Evolutionary conservation across 1,140 invertebrate species (phyloP).

Genomic region (Potamilus streckersoni): DNA sequence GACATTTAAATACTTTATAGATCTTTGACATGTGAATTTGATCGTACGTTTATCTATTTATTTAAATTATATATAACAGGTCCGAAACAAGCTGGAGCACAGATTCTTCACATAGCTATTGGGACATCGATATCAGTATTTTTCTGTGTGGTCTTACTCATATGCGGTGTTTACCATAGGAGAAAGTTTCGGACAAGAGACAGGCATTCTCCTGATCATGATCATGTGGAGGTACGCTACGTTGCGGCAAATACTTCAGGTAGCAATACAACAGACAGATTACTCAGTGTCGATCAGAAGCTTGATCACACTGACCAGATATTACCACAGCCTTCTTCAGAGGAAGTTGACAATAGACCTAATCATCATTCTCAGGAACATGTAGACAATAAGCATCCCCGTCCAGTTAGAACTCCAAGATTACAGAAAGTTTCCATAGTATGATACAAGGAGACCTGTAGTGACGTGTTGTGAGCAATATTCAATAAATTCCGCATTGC

Average conservation of each 20-base stretch:
- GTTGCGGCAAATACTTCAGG: constrained; percentile 50
- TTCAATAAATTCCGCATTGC: too few species aligned
- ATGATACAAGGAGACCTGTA: constrained; percentile 10
- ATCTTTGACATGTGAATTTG: too few species aligned
- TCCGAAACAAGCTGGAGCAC: constrained; percentile 41
- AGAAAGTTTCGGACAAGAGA: constrained; percentile 51
- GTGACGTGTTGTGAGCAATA: too few species aligned
- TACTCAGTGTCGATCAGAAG: constrained; percentile 45
- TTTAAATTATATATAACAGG: constrained; percentile 36
- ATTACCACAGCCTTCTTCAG: constrained; percentile 8
- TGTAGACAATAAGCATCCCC: not conserved
- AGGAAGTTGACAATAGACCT: constrained; percentile 19
- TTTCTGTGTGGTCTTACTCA: constrained; percentile 54
- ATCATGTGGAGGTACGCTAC: constrained; percentile 57
- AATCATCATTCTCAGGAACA: constrained; percentile 12
- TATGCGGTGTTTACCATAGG: constrained; percentile 58
- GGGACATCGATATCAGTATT: constrained; percentile 58
- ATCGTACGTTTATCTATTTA: too few species aligned
- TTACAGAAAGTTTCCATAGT: constrained; percentile 32
- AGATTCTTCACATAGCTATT: constrained; percentile 56
- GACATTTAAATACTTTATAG: too few species aligned
- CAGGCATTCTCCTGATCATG: constrained; percentile 44
- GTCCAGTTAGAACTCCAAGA: constrained; percentile 22
- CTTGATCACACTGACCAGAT: constrained; percentile 13
- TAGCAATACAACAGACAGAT: constrained; percentile 57